Evolutionary conservation across 2,113 vertebrate genomes (phyloP).

Genomic region (Tachysurus fulvidraco): DNA sequence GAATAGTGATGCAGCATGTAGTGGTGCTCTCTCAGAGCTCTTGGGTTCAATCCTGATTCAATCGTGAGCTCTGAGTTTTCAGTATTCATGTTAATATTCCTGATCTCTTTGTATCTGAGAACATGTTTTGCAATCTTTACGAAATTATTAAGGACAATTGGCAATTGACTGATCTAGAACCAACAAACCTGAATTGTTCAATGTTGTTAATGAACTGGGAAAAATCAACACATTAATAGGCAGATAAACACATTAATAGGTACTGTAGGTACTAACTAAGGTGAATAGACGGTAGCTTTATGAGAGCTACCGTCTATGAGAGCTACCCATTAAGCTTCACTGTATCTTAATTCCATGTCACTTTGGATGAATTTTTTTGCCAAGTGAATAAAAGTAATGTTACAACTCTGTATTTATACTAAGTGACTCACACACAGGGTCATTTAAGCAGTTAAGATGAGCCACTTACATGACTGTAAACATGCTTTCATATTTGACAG

Average conservation of each 20-base stretch:
- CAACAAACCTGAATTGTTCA: background rate
- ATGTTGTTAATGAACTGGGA: background rate
- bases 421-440: constrained; percentile 25
- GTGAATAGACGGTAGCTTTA: background rate
- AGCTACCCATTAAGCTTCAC: background rate
- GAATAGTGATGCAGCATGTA: background rate
- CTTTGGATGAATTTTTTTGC: background rate
- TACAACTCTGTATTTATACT: background rate
- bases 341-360: background rate
- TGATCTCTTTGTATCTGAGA: background rate
- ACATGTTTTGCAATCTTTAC: too few species aligned
- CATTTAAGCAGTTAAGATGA: constrained; percentile 47
- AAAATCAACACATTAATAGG: background rate
- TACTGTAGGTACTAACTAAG: background rate
- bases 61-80: background rate
- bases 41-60: background rate
- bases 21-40: background rate
- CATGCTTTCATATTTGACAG: constrained; percentile 38
- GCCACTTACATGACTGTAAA: constrained; percentile 38
- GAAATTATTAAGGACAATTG: background rate
- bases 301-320: background rate
- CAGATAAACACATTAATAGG: background rate
- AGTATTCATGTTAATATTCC: background rate
- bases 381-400: background rate
- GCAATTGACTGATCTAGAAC: background rate